Percentiles rank a stretch among this genome's conserved stretches.
Conservation (phyloP, 53 echinoderm and acorn worm species). For the Holothuria scabra region DNA sequence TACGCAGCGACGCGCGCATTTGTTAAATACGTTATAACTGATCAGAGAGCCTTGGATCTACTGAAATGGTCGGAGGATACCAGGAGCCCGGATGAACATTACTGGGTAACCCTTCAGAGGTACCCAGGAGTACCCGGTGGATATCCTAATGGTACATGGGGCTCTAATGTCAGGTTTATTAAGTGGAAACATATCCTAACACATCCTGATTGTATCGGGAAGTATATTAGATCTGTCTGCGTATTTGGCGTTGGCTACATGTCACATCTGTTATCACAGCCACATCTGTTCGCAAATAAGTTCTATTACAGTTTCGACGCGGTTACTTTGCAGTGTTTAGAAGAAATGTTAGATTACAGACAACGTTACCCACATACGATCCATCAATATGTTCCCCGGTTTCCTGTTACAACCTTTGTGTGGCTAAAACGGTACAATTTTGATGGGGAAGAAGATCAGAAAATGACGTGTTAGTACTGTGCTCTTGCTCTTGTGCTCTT, state of each 20-base stretch:
- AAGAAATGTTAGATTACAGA: too few species aligned
- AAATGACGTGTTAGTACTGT: too few species aligned
- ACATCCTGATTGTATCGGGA: slow-evolving; percentile 71
- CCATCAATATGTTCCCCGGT: slow-evolving; percentile 45
- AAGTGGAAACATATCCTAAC: slow-evolving; percentile 66
- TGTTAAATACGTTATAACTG: slow-evolving; percentile 68
- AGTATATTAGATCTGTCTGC: slow-evolving; percentile 67
- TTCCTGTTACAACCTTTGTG: slow-evolving; percentile 8
- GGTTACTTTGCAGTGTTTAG: slow-evolving; percentile 72
- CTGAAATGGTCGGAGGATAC: slow-evolving; percentile 80
- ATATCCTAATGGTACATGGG: slow-evolving; percentile 60
- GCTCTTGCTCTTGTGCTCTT: too few species aligned
- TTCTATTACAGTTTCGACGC: slow-evolving; percentile 80
- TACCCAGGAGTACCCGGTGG: slow-evolving; percentile 74
- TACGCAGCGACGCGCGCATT: slow-evolving; percentile 41
- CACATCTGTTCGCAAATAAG: slow-evolving; percentile 78
- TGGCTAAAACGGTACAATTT: too few species aligned
- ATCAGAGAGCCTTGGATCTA: slow-evolving; percentile 65
- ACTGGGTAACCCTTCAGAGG: slow-evolving; percentile 79
- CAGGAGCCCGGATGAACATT: slow-evolving; percentile 83
- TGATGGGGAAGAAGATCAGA: too few species aligned
- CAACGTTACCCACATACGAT: slow-evolving; percentile 48
- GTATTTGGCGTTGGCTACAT: slow-evolving; percentile 78
- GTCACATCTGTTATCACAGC: slow-evolving; percentile 56
- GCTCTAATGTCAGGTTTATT: slow-evolving; percentile 65